Evolutionary conservation across 2,888 invertebrate genomes (phyloP).

Genomic region (Pterostichus niger): DNA sequence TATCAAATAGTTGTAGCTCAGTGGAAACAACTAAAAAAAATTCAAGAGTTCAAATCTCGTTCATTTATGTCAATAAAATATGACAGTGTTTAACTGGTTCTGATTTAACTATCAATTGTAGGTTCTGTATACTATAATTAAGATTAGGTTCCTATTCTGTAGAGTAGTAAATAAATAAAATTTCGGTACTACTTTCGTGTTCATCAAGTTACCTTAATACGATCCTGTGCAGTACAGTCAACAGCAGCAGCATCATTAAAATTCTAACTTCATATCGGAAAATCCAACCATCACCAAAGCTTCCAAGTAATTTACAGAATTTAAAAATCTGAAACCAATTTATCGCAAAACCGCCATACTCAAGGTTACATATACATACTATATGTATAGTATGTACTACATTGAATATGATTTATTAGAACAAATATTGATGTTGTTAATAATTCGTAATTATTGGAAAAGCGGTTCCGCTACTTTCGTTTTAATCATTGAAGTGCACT

Average conservation of each 20-base stretch:
- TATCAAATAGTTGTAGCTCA: no score
- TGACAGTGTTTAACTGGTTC: no score
- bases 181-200: no score
- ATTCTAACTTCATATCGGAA: constrained; percentile 20
- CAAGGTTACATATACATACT: neutral
- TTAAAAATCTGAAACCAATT: constrained; percentile 18
- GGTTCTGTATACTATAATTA: no score
- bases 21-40: no score
- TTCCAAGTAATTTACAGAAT: constrained; percentile 23
- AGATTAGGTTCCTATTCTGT: no score
- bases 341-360: constrained; percentile 1
- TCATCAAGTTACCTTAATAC: no score
- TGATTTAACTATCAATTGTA: no score
- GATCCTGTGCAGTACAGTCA: neutral
- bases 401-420: constrained; percentile 29
- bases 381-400: no score
- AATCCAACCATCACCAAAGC: neutral
- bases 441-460: constrained; percentile 52
- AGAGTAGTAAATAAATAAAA: no score
- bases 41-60: no score
- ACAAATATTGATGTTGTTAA: neutral
- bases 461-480: constrained; percentile 46
- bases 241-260: neutral
- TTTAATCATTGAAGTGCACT: constrained; percentile 47
- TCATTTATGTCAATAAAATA: no score